Percentiles rank a stretch among this genome's conserved stretches.
Evolutionary conservation across 2,888 invertebrate species (phyloP).

Genomic region (Periphyllus acericola): DNA sequence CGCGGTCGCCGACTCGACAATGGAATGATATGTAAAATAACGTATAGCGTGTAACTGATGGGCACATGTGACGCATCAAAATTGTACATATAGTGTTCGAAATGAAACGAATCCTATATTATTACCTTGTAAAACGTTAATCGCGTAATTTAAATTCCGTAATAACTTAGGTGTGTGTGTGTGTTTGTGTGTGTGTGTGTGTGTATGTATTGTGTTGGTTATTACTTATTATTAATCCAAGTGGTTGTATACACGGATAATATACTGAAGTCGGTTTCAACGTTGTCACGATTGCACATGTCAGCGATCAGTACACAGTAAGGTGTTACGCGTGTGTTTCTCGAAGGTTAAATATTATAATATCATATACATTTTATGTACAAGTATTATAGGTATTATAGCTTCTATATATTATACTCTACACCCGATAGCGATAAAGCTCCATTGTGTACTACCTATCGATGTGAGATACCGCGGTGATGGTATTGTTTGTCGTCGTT

Average conservation of each 20-base stretch:
- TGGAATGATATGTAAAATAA: too few species aligned
- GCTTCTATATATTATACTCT: neutral
- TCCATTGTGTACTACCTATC: neutral
- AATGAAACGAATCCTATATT: neutral
- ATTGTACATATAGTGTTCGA: neutral
- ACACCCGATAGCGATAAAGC: neutral
- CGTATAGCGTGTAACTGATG: too few species aligned
- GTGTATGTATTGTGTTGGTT: too few species aligned
- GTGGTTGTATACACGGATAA: neutral
- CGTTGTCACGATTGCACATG: neutral
- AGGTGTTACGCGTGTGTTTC: neutral
- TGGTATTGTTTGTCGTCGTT: neutral
- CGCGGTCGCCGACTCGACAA: too few species aligned
- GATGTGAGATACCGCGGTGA: neutral
- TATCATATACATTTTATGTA: neutral
- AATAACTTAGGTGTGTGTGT: neutral
- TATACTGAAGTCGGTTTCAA: neutral
- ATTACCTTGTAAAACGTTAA: neutral
- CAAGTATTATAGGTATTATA: neutral
- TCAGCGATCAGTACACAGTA: neutral
- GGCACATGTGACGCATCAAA: too few species aligned
- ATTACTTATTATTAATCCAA: too few species aligned
- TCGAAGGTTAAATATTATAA: conserved; percentile 3
- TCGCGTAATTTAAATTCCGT: neutral
- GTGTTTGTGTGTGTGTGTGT: too few species aligned